These are phyloP conservation scores for Prionchulus punctatus DNA, from an alignment of 2,888 invertebrate species.

Conservation along the genomic window DNA sequence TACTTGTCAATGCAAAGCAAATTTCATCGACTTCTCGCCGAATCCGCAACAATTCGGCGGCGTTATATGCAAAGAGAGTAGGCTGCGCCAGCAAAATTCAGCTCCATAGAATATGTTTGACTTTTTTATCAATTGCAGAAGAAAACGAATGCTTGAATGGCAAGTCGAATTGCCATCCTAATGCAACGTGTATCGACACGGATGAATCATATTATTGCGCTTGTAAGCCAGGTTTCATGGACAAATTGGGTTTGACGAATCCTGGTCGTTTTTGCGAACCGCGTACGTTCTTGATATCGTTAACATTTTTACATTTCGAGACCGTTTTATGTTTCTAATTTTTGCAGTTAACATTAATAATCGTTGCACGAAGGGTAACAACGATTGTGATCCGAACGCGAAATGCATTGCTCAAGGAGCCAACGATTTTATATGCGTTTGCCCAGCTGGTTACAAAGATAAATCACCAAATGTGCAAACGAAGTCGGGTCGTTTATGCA, in stretches of 20 bases:
- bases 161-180: slow-evolving; percentile 18
- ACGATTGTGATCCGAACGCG: slow-evolving; percentile 29
- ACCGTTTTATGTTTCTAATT: not conserved
- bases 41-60: slow-evolving; percentile 21
- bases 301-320: not conserved
- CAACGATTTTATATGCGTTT: slow-evolving; percentile 9
- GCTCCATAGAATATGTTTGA: not conserved
- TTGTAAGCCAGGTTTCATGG: slow-evolving; percentile 27
- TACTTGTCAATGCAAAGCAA: slow-evolving; percentile 29
- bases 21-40: slow-evolving; percentile 30
- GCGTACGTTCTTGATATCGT: slow-evolving; percentile 10
- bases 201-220: slow-evolving; percentile 24
- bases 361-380: slow-evolving; percentile 22
- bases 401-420: slow-evolving; percentile 22
- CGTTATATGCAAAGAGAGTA: slow-evolving; percentile 10
- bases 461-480: slow-evolving; percentile 17
- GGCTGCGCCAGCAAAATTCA: not conserved
- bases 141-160: slow-evolving; percentile 26
- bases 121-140: not conserved
- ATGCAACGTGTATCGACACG: slow-evolving; percentile 29
- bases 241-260: slow-evolving; percentile 27
- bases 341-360: slow-evolving; percentile 18
- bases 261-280: slow-evolving; percentile 28
- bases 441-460: slow-evolving; percentile 20
- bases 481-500: slow-evolving; percentile 19